Percentiles rank a stretch among this genome's conserved stretches.
Conservation (phyloP, 2,888 invertebrate genomes). For the Entomobrya proxima region DNA sequence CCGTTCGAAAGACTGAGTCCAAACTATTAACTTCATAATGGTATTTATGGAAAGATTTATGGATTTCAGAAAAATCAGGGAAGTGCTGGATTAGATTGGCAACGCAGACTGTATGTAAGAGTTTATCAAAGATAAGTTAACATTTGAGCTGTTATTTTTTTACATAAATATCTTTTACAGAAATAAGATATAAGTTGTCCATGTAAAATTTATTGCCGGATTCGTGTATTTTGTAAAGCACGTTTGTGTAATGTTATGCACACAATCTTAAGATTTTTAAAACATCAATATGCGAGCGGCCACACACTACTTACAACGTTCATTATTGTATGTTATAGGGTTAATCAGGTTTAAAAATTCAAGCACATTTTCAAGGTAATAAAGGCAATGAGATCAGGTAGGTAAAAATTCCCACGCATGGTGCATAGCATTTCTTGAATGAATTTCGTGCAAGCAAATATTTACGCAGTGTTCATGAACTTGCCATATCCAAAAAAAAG, state of each 20-base stretch:
- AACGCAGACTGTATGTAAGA: neutral
- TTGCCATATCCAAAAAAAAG: neutral
- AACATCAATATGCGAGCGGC: neutral
- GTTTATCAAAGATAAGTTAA: neutral
- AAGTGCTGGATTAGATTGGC: neutral
- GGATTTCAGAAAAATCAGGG: slow-evolving; percentile 1
- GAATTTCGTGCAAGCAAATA: neutral
- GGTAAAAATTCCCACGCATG: neutral
- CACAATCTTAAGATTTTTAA: neutral
- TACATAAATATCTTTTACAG: too few relatives aligned
- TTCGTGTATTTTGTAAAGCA: too few relatives aligned
- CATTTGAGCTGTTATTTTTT: neutral
- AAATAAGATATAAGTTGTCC: too few relatives aligned
- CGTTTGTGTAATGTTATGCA: too few relatives aligned
- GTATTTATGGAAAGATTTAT: slow-evolving; percentile 16
- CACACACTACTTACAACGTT: neutral
- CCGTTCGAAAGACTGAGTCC: neutral
- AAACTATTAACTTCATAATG: neutral
- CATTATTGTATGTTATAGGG: neutral
- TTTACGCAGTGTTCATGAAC: slow-evolving; percentile 8
- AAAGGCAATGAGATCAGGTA: slow-evolving; percentile 5
- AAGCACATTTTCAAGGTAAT: neutral
- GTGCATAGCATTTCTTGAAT: neutral
- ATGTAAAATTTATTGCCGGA: too few relatives aligned
- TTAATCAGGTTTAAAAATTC: neutral